Base-by-base conservation (phyloP, 2,113 vertebrate species). In the Chamaea fasciata region DNA sequence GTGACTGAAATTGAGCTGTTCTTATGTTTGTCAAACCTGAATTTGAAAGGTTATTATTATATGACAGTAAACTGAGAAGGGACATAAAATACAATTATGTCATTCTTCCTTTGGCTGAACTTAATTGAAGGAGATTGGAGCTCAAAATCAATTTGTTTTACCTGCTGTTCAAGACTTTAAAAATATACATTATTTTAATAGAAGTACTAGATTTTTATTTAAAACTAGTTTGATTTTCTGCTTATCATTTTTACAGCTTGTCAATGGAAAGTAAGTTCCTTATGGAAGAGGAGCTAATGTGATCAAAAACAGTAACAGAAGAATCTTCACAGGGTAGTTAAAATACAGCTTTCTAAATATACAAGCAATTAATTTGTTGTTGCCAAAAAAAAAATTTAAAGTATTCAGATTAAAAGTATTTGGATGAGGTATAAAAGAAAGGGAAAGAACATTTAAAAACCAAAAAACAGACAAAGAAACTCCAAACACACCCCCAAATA, bases 41-140 rank as follows among this genome's bases (percentile, higher is more conserved):
- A 93, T 85, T 87, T 78, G 30, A 81, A 71, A 77, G 17, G 9
- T 46, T 89, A 24, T 83, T 93, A 64, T 68, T 92, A 39, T 33
- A 8, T 49, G 21, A 82, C 19, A 64, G 44, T 49, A 73, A 17
- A 60, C 23, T 46, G 28, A 64, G 22, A 53, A 81, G 7, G 5
- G n/a, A 17, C 23, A 86, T 16, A 59, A 69, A 85, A 71, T n/a
- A 27, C 3, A 53, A 62, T 89, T 77, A n/a, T 56, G 12, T 44
- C 9, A 37, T 76, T 95, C 50, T 76, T 76, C 5, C 16, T 92
- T 79, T 83, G 50, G 1, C 6, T 87, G n/a, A 71, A 80, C 57
- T 60, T 85, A 91, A 69, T 21, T 74, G 35, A 83, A 88, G 27
- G 23, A 47, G 2, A 77, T 21, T 80, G 2, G 15, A 86, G 5